Conservation (phyloP, 2,113 vertebrate genomes). For the Colistium nudipinnis region DNA sequence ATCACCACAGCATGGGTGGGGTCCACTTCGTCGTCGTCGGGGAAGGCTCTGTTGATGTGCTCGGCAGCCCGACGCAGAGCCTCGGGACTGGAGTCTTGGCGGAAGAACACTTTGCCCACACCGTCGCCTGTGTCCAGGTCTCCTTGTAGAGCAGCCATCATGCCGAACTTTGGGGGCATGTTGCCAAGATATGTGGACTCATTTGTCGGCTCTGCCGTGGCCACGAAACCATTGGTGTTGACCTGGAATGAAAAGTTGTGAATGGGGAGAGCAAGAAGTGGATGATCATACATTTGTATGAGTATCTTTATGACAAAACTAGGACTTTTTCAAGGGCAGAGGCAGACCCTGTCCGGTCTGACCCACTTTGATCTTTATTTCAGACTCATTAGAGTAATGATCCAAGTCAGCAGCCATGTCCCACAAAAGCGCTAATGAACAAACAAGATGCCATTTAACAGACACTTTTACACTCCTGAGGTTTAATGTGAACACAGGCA, state of each 20-base stretch:
- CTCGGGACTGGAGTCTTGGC: slow-evolving; percentile 83
- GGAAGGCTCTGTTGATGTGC: slow-evolving; percentile 86
- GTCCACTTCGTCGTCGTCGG: slow-evolving; percentile 74
- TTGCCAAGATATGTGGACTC: slow-evolving; percentile 83
- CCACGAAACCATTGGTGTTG: slow-evolving; percentile 90
- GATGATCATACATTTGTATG: neutral
- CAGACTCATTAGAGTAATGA: slow-evolving; percentile 69
- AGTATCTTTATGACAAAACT: slow-evolving; percentile 15
- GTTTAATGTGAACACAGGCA: slow-evolving; percentile 42
- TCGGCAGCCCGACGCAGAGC: slow-evolving; percentile 76
- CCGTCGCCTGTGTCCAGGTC: slow-evolving; percentile 89
- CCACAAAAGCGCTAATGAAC: slow-evolving; percentile 46
- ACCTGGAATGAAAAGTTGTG: slow-evolving; percentile 80
- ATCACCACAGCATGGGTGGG: slow-evolving; percentile 83
- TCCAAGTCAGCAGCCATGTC: slow-evolving; percentile 46
- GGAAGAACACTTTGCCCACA: slow-evolving; percentile 86
- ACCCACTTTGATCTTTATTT: slow-evolving; percentile 61
- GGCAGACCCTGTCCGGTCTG: slow-evolving; percentile 21
- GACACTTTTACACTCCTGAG: slow-evolving; percentile 36
- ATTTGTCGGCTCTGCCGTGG: slow-evolving; percentile 80
- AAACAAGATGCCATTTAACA: slow-evolving; percentile 51
- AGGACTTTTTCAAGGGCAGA: slow-evolving; percentile 11
- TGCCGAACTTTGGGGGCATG: slow-evolving; percentile 87
- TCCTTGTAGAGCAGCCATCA: slow-evolving; percentile 87
- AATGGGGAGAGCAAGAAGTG: slow-evolving; percentile 7